A percentile compares a stretch with the other conserved stretches of the same genome.
phyloP scores from a whole-genome alignment of 37 sponge, comb jelly and placozoan species.

The Petrosia ficiformis region DNA sequence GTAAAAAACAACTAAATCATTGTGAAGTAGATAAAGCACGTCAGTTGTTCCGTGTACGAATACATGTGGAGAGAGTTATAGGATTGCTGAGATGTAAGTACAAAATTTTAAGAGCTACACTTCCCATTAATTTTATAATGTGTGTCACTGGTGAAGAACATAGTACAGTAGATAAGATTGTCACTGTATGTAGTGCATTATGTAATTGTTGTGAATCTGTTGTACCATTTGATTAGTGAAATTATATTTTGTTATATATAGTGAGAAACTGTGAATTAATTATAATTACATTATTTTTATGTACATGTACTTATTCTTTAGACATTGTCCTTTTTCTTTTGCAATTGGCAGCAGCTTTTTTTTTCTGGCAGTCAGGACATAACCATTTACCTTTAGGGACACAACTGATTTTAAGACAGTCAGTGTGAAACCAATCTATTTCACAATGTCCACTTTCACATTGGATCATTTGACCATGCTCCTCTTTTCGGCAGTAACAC shows the following conservation, averaged over 20 bases:
- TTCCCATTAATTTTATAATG: too few relatives aligned
- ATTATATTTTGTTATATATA: neutral
- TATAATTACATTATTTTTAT: neutral
- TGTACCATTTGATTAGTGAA: too few relatives aligned
- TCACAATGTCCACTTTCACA: constrained; percentile 5
- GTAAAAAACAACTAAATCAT: too few relatives aligned
- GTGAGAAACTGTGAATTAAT: neutral
- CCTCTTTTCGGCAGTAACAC: neutral
- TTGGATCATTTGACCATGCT: constrained; percentile 5
- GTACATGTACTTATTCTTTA: neutral
- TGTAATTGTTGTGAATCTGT: constrained; percentile 3
- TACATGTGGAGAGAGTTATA: too few relatives aligned
- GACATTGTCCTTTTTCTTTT: neutral
- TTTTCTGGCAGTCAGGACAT: neutral
- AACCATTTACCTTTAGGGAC: constrained; percentile 4
- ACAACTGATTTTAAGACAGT: neutral
- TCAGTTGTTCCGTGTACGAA: too few relatives aligned
- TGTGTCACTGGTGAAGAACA: too few relatives aligned
- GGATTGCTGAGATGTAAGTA: too few relatives aligned
- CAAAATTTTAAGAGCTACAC: too few relatives aligned
- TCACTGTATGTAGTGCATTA: too few relatives aligned
- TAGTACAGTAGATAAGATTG: too few relatives aligned
- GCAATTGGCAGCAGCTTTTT: neutral
- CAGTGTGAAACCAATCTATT: constrained; percentile 9
- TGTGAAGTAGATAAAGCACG: too few relatives aligned